A percentile compares a stretch with the other conserved stretches of the same genome.
These are phyloP conservation scores for Dryococelus australis DNA, from an alignment of 2,888 invertebrate species.

Conservation along the genomic window DNA sequence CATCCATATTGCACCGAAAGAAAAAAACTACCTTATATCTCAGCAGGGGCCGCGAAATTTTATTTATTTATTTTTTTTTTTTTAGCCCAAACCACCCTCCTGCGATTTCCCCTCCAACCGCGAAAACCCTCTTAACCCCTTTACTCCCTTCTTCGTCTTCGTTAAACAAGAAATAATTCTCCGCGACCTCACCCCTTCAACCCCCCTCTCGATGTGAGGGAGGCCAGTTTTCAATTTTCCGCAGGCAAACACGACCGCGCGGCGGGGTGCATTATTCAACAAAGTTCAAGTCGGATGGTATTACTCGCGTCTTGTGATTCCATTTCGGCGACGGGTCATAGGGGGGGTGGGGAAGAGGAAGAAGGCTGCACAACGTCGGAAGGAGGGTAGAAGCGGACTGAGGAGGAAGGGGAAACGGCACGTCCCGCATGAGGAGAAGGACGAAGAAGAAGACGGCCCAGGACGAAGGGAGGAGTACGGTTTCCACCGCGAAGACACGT, in stretches of 20 bases:
- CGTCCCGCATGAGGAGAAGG: background rate
- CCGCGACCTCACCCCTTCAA: background rate
- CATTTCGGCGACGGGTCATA: background rate
- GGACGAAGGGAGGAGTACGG: background rate
- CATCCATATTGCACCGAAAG: background rate
- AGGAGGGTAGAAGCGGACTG: too few relatives aligned
- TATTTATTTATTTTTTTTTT: too few relatives aligned
- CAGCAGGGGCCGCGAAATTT: background rate
- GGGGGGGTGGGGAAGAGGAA: background rate
- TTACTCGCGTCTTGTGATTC: constrained; percentile 16
- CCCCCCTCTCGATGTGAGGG: background rate
- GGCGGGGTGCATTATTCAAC: constrained; percentile 6
- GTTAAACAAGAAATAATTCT: constrained; percentile 16
- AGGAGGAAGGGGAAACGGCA: background rate
- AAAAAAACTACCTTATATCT: background rate
- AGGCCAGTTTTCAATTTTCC: background rate
- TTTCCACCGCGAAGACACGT: background rate
- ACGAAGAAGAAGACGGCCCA: background rate
- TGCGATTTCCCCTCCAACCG: too few relatives aligned
- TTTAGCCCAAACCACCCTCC: too few relatives aligned
- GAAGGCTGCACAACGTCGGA: too few relatives aligned
- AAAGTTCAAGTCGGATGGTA: constrained; percentile 16
- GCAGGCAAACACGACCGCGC: background rate
- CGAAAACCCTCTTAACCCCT: background rate
- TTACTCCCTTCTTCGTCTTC: background rate